These are phyloP conservation scores for Eclectus roratus DNA, from an alignment of 2,113 vertebrate species.

Conservation along the genomic window DNA sequence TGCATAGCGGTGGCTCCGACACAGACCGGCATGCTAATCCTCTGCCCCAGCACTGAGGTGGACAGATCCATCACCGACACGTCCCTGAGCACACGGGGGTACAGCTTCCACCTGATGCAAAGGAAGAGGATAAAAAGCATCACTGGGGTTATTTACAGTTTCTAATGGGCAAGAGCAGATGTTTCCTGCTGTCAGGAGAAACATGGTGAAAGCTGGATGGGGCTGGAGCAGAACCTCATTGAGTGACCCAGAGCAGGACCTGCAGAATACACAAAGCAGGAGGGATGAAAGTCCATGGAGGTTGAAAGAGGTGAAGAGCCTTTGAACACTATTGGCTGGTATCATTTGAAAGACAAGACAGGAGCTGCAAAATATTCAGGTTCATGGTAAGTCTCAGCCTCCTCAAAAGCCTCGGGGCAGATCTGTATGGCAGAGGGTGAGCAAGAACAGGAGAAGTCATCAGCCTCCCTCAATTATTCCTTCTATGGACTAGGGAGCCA, in stretches of 20 bases:
- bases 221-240: background rate
- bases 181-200: background rate
- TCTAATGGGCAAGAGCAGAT: background rate
- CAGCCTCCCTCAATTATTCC: background rate
- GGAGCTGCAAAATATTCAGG: background rate
- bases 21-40: constrained; percentile 87
- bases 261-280: background rate
- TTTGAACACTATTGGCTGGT: too few species aligned
- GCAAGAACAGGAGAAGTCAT: background rate
- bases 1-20: constrained; percentile 91
- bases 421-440: background rate
- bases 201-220: fast-evolving
- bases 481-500: background rate
- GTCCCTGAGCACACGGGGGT: constrained; percentile 86
- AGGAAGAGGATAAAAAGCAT: background rate
- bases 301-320: background rate
- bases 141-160: fast-evolving
- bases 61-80: constrained; percentile 85
- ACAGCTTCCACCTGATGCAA: constrained; percentile 82
- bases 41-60: constrained; percentile 81
- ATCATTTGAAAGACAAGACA: background rate
- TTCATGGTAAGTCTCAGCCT: background rate
- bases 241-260: background rate
- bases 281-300: fast-evolving
- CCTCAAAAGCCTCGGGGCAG: background rate